Evolutionary conservation across 2,113 vertebrate species (phyloP).

Genomic region (Leptosomus discolor): DNA sequence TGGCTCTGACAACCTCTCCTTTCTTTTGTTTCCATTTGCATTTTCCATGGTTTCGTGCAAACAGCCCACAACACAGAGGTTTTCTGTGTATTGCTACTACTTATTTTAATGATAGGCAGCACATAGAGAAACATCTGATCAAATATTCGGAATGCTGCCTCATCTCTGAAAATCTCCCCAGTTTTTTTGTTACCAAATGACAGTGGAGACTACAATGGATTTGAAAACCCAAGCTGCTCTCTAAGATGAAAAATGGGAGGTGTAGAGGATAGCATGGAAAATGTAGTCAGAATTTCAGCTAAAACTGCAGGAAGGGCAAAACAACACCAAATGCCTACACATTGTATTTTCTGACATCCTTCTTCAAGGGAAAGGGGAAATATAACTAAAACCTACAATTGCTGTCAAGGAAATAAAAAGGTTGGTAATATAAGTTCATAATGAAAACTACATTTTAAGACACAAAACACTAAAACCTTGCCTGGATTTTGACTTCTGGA

Average conservation of each 20-base stretch:
- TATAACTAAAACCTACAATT: neutral
- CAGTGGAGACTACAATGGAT: neutral
- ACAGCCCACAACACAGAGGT: fast-evolving
- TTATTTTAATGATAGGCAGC: neutral
- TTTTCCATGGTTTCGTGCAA: neutral
- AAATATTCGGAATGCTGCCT: neutral
- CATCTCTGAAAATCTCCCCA: neutral
- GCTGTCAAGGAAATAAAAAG: neutral
- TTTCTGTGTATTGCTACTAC: neutral
- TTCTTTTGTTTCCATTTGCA: neutral
- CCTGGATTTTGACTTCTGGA: neutral
- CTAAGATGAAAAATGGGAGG: neutral
- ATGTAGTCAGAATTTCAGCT: neutral
- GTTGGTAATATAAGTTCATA: neutral
- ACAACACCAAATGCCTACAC: neutral
- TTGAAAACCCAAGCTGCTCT: neutral
- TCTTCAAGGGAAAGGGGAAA: neutral
- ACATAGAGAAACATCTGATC: neutral
- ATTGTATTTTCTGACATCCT: neutral
- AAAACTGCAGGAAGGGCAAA: neutral
- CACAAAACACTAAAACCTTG: neutral
- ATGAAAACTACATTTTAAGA: neutral
- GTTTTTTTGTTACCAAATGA: neutral
- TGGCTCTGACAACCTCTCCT: neutral
- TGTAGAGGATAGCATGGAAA: neutral